Base-by-base conservation (phyloP, 1,140 invertebrate species). In the Gonatopus flavifemur region DNA sequence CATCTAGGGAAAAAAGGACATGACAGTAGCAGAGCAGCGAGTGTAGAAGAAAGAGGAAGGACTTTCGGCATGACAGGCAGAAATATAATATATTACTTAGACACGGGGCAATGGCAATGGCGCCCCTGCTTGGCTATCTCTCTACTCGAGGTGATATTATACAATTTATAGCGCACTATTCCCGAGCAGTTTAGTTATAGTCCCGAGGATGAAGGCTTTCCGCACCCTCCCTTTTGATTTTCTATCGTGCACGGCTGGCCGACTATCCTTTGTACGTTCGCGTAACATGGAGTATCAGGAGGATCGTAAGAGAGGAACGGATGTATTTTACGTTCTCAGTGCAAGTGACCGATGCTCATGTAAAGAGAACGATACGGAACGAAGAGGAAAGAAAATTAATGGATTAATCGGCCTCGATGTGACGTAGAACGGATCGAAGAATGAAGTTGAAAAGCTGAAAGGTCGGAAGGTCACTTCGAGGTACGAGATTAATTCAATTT, bases 61-160 rank as follows among this genome's bases (percentile, higher is more conserved):
- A 22, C 37, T 30, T 36, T 25, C 21, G 38, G 19, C 15, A 36
- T 41, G 54, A 57, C 49, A 59, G 25, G 35, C 36, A 31, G 46
- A 57, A 51, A 60, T 58, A 49, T 57, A 57, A 60, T 46, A 52
- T 51, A 57, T 55, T 51, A 52, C 45, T 46, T 28, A 38, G 39
- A 19, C 20, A 37, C 32, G 39, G 18, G 22, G 16, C 41, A 54
- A 40, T 31, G 24, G 21, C 13, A 41, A 40, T 40, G 38, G 12
- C 36, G 42, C 39, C 15, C 37, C 24, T n/a, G 46, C 42, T 46
- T 39, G 24, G 37, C 41, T n/a, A 47, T 28, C 24, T n/a, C n/a
- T n/a, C n/a, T n/a, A n/a, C 31, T 21, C 39, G 16, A 22, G 41
- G 36, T 43, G 35, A 43, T 45, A 52, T 50, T 57, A 44, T 43